Evolutionary conservation across 1,140 invertebrate species (phyloP), one percentile per base, ranked within the genome.

Genomic region (Drosophila tristis): DNA sequence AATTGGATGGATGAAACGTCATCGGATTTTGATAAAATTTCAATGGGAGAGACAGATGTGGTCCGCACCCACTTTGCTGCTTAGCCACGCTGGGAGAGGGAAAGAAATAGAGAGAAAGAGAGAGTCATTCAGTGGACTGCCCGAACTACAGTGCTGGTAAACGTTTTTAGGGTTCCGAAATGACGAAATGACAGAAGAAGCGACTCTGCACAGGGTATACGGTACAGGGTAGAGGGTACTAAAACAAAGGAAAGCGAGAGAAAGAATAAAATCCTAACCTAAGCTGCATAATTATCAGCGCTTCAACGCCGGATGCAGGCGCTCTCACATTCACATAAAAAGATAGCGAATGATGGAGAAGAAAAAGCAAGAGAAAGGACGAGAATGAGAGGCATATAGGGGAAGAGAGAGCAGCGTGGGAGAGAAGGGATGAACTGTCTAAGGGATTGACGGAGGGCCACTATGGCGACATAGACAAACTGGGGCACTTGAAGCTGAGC

Each of bases 231-330:
- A 13, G 13, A n/a, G 13, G 23, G 26, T 20, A 20, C 1, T 5
- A 23, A n/a, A 50, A 31, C 51, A 70, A 42, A 42, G n/a, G 15
- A 59, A 49, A 42, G 31, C 39, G 13, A 47, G 58, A 51, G 23
- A 35, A 60, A 2, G 39, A 35, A 56, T 5, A 39, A 57, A 53
- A 55, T 60, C 11, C 61, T 50, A 85, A 71, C 45, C 49, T 76
- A 76, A 66, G 78, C 62, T 72, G 64, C 78, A 87, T 87, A 87
- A 87, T 89, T 89, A 86, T 87, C 82, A 79, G 70, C 71, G 78
- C 59, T 86, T 81, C 81, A 81, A 64, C 55, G 75, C 61, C 78
- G 79, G 84, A 89, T 89, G 84, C 72, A 73, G 77, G 60, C 74
- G 49, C 70, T 76, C 72, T 44, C 39, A 48, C 51, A 65, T 35